Base-by-base conservation (phyloP, 2,113 vertebrate genomes). In the Sorex fumeus region DNA sequence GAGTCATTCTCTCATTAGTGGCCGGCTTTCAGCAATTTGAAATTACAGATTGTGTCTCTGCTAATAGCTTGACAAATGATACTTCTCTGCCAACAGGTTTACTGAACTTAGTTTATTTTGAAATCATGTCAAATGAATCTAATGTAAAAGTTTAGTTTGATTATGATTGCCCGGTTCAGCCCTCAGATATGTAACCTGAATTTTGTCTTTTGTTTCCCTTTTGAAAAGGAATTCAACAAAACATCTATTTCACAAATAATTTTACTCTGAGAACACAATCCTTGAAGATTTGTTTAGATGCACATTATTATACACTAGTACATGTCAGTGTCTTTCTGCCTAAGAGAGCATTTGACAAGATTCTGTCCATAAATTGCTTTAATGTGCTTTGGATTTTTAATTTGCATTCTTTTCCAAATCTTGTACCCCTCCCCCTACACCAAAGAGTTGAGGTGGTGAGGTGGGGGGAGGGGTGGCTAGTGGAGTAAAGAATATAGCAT, bases 1-100 rank as follows among this genome's bases (percentile, higher is more conserved):
- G 93, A 95, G 95, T 96, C 96, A 96, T 93, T 95, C 96, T 96
- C 95, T 97, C 95, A 95, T 97, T 97, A 97, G 91, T 94, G 87
- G 91, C 45, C 84, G 85, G 87, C 96, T 96, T 96, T 95, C 94
- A 93, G 93, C 95, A 88, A 96, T 95, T 93, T 34, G 25, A 94
- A 97, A 97, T 96, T 96, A 96, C 95, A 95, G 94, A 95, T 92
- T 97, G 93, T 94, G 93, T 92, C 95, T 95, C 88, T 94, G 91
- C 91, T 97, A 94, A 97, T 95, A 84, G 2, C 85, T 91, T 96
- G 95, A 97, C 95, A 94, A 96, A 97, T 89, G 95, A 96, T 95
- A 97, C 87, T 94, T 91, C 89, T 96, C 84, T 95, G 92, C 95
- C 95, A 95, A 96, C 94, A 97, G 95, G 96, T 95, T 96, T 96